Evolutionary conservation across 2,113 vertebrate species (phyloP).

Genomic region (Budorcas taxicolor): DNA sequence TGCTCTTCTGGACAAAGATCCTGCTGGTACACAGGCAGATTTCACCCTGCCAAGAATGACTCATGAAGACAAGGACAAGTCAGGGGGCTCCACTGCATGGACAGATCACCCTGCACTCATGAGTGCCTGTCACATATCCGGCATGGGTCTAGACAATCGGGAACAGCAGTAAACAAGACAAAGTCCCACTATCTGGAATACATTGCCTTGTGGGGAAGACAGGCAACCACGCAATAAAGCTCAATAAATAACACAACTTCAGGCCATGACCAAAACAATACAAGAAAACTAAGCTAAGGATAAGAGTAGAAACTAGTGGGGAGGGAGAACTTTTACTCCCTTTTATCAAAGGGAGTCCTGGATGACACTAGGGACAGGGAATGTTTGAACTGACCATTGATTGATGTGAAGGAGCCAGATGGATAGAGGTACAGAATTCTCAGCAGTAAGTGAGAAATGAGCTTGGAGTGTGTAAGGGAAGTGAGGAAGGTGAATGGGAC

Average conservation of each 20-base stretch:
- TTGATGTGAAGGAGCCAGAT: neutral
- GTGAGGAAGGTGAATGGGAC: neutral
- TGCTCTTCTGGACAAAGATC: conserved; percentile 92
- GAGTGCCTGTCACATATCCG: neutral
- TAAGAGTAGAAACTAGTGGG: neutral
- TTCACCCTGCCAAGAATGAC: conserved; percentile 86
- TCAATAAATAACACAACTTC: neutral
- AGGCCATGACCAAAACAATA: neutral
- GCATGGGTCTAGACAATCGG: neutral
- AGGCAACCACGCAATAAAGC: neutral
- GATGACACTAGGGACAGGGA: neutral
- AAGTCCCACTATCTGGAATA: neutral
- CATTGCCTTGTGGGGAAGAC: neutral
- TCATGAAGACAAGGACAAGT: neutral
- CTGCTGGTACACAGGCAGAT: conserved; percentile 97
- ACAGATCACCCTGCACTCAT: neutral
- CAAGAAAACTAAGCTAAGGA: neutral
- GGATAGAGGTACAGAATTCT: neutral
- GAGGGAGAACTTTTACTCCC: neutral
- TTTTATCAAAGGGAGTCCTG: neutral
- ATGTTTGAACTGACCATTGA: neutral
- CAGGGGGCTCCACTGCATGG: neutral
- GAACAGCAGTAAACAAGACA: neutral
- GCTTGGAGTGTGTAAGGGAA: neutral
- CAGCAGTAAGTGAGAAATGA: neutral